Conservation (phyloP, 2,797 vertebrate species). For the Phoeniculus purpureus region DNA sequence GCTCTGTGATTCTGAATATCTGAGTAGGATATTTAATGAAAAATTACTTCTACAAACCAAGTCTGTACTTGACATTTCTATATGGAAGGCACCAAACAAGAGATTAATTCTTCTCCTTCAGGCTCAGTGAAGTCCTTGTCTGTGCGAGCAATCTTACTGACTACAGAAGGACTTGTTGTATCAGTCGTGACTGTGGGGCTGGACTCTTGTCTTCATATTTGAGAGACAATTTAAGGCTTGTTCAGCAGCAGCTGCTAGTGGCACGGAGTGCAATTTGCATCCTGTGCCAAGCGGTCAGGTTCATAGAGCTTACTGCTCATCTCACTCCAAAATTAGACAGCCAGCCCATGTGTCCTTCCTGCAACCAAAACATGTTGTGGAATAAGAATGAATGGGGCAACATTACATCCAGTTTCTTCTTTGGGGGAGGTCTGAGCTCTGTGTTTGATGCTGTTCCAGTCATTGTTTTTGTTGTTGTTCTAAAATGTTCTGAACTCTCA, state of each 20-base stretch:
- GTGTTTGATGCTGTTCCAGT: neutral
- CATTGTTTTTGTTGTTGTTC: neutral
- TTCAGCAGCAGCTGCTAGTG: neutral
- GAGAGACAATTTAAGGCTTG: neutral
- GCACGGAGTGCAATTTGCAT: neutral
- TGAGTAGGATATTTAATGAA: too few relatives aligned
- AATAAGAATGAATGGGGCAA: neutral
- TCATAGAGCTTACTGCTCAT: neutral
- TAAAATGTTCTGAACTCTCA: slow-evolving; percentile 10
- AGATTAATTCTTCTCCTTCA: slow-evolving; percentile 1
- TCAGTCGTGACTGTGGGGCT: neutral
- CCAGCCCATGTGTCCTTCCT: neutral
- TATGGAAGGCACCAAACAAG: neutral
- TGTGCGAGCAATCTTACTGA: neutral
- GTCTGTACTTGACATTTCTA: slow-evolving; percentile 12
- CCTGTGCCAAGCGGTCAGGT: neutral
- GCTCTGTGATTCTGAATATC: too few relatives aligned
- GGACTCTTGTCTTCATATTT: neutral
- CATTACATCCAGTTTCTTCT: neutral
- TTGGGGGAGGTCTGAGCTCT: neutral
- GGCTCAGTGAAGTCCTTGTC: neutral
- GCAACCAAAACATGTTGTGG: neutral
- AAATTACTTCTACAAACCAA: neutral
- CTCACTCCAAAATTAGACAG: neutral
- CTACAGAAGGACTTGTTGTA: neutral